Evolutionary conservation across 2,888 invertebrate species (phyloP), one percentile per base, ranked within the genome.

Genomic region (Callimorpha dominula): DNA sequence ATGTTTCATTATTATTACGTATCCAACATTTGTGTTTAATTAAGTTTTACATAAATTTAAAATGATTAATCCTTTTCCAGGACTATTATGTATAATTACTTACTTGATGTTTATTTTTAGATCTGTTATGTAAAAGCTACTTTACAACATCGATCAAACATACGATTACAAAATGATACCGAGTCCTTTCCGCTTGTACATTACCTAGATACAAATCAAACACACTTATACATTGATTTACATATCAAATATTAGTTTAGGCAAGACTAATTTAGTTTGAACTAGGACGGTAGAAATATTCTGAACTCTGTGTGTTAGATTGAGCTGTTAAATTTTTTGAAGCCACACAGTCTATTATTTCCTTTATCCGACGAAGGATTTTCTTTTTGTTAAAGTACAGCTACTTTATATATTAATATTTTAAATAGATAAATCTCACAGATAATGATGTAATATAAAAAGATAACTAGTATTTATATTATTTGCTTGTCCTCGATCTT

Each of bases 181-280:
- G 60, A 20, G 12, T 14, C 60, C 31, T 12, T 60, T 31, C 14
- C 6, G 60, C 43, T 6, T 46, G 65, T 73, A 72, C 68, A 73
- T 65, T 12, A 62, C 49, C 31, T 73, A 62, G 68, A 71, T 72
- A 73, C 54, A 62, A 68, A 72, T 77, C 65, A 75, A 63, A 73
- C 70, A 70, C 77, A 77, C 65, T 73, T 77, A 65, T 68, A 40
- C 11, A 74, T 43, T 43, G 15, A 54, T 81, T 77, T 71, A 71
- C 74, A 77, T 79, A 52, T 66, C 73, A 77, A 81, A 75, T 76
- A 8, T 57, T 54, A 52, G 20, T 63, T 52, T 14, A 64, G 63
- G 12, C 42, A 52, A 70, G 15, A 31, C 6, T 52, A 17, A 17
- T 64, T 20, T 52, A 42, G 52, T 15, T 43, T 52, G 15, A 57